Evolutionary conservation across 2,888 invertebrate genomes (phyloP).

Genomic region (Autographa pulchrina): DNA sequence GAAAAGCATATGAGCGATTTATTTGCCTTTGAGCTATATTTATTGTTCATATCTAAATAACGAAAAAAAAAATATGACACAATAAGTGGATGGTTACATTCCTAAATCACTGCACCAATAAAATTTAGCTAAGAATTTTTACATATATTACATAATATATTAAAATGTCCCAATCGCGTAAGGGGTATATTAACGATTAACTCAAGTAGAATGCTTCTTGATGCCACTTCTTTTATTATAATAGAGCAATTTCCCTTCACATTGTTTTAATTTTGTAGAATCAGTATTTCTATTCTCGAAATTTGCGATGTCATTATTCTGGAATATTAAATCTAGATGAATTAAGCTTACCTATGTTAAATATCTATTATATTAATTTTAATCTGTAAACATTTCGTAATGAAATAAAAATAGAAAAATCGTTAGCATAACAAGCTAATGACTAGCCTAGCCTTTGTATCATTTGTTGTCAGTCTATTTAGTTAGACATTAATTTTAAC

Average conservation of each 20-base stretch:
- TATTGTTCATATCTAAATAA: constrained; percentile 2
- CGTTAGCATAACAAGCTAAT: background rate
- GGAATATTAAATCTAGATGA: no score
- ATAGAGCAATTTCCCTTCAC: background rate
- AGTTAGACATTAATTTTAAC: background rate
- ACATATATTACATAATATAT: background rate
- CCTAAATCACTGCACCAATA: constrained; percentile 27
- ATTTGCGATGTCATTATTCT: no score
- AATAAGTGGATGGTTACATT: constrained; percentile 33
- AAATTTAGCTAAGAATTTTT: constrained; percentile 12
- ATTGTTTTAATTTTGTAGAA: background rate
- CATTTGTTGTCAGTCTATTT: background rate
- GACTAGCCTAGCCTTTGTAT: background rate
- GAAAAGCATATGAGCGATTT: background rate
- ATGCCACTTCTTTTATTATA: background rate
- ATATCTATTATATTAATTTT: no score
- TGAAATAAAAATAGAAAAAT: background rate
- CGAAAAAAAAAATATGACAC: constrained; percentile 10
- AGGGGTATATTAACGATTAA: constrained; percentile 5
- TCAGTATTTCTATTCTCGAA: background rate
- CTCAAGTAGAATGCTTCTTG: constrained; percentile 5
- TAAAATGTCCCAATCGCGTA: background rate
- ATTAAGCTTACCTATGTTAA: no score
- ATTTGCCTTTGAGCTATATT: constrained; percentile 9
- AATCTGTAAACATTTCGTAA: background rate